Evolutionary conservation across 2,113 vertebrate genomes (phyloP), one percentile per base, ranked within the genome.

Genomic region (Podiceps cristatus): DNA sequence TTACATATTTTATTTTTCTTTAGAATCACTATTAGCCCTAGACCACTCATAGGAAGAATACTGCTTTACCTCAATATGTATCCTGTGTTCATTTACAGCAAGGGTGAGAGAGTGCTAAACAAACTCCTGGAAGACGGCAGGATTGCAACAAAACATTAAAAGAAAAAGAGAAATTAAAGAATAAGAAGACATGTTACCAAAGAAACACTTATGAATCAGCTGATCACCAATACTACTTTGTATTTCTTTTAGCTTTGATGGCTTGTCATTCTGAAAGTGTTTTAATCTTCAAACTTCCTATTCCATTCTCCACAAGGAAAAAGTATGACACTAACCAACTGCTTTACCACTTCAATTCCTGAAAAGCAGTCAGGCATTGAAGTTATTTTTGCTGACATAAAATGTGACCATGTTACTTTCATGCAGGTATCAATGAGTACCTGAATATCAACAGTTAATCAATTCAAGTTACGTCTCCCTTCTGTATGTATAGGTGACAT

Each of bases 21-120:
- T 64, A 52, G 13, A 3, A 40, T 90, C 10, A 11, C 5, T 68
- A 25, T 45, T 56, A 68, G 5, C 11, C 20, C 18, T 44, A 81
- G 40, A 29, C 13, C 60, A 52, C 18, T 31, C 7, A 31, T 17
- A 75, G 10, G 24, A 75, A 74, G 18, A 47, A 47, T 52, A 63
- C 5, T 44, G 17, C 3, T 90, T 80, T 76, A 56, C n/a, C 11
- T 74, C 56, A n/a, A 0, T 9, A 9, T 33, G 22, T 63, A 17
- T 86, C 18, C 28, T 74, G 8, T 63, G 40, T 37, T 84, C 37
- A n/a, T 53, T 62, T 59, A 64, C 13, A 59, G 4, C 12, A 71
- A 40, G 13, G 7, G 5, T 60, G 35, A 71, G 17, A 78, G 1
- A 1, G 2, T 42, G 31, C 13, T 7, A n/a, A 44, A 4, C 6